Evolutionary conservation across 2,797 vertebrate species (phyloP).

Genomic region (Halcyon chelicuti): DNA sequence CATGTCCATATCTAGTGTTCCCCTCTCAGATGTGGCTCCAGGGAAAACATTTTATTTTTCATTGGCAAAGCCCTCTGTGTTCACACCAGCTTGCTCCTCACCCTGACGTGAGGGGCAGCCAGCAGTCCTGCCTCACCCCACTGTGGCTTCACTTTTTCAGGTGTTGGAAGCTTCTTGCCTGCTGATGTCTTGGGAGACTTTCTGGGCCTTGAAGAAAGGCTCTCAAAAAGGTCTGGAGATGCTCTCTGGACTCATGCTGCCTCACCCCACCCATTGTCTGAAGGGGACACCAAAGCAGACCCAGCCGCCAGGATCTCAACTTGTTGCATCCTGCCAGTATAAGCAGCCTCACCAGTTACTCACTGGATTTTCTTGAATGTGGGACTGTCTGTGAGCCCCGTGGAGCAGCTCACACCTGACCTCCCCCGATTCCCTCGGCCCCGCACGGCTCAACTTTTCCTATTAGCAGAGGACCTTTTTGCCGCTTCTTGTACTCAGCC

Average conservation of each 20-base stretch:
- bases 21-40: not conserved
- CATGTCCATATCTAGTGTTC: not conserved
- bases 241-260: not conserved
- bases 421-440: slow-evolving; percentile 9
- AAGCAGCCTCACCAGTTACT: not conserved
- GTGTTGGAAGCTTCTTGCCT: not conserved
- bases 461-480: slow-evolving; percentile 57
- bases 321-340: not conserved
- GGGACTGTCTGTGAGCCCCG: not conserved
- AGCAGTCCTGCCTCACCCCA: not conserved
- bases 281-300: not conserved
- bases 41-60: not conserved
- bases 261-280: not conserved
- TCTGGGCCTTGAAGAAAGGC: not conserved
- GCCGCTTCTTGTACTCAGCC: slow-evolving; percentile 61
- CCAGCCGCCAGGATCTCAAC: not conserved
- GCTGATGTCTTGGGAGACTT: not conserved
- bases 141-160: not conserved
- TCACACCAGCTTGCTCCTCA: not conserved
- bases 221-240: not conserved
- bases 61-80: not conserved
- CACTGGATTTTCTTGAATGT: not conserved
- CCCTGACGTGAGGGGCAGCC: not conserved
- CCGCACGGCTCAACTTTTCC: not conserved
- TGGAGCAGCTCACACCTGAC: slow-evolving; percentile 36